Evolutionary conservation across 2,888 invertebrate species (phyloP), one percentile per base, ranked within the genome.

Genomic region (Aleiodes testaceus): DNA sequence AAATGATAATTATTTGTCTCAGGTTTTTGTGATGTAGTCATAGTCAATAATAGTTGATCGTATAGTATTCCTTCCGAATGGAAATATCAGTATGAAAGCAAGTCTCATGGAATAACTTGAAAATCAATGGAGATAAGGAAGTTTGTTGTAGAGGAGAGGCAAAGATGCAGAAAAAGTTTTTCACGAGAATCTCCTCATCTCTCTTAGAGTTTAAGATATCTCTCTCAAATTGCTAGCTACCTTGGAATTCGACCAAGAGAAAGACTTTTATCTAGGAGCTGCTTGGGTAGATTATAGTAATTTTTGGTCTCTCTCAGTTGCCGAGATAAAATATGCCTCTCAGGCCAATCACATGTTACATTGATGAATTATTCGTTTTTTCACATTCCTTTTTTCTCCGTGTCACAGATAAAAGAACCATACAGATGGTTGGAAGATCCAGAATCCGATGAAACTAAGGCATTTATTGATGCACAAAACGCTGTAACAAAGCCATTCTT

Each of bases 381-480:
- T 68, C 14, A 45, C 9, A 44, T 22, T 4, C 36, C 50, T 67
- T 44, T 55, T 66, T 69, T 20, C 44, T 12, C 20, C 66, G 4
- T 72, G 1, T 66, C 66, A 36, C 87, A 97, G 96, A 90, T 97
- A 67, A 79, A 87, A 66, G 99, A 99, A 88, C 96, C 96, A 0
- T 99, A 98, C 88, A 93, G 98, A 69, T 99, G 98, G 97, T 88
- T 99, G 72, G 99, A 99, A 88, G 96, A 99, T 88, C 97, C 98
- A 0, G 97, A 98, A 88, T 91, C 95, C 0, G 91, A 93, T 72
- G 97, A 98, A 87, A 98, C 98, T 1, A 93, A 95, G 87, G 90
- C 91, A 69, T 99, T 95, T 89, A 96, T 99, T 20, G 94, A 96
- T 70, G 93, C 92, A 30, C 95, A 99, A 88, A 99, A 99, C 90